A percentile compares a stretch with the other conserved stretches of the same genome.
These are phyloP conservation scores for Drosophila ironensis DNA, from an alignment of 1,140 invertebrate species.

Conservation along the genomic window DNA sequence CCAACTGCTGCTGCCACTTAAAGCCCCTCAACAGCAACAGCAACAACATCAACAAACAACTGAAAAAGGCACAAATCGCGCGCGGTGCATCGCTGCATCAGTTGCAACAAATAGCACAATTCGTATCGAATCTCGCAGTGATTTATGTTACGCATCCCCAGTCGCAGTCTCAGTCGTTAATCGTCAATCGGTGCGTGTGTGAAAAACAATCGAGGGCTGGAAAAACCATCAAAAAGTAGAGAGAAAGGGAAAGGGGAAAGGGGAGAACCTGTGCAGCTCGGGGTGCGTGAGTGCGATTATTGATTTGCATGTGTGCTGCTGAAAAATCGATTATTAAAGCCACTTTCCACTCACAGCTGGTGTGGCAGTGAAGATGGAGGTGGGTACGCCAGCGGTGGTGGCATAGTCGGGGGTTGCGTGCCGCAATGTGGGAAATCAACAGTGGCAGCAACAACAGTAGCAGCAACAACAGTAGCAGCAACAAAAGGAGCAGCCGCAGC, in stretches of 20 bases:
- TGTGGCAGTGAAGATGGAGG: slow-evolving; percentile 26
- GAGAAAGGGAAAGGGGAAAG: not conserved
- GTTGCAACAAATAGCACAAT: too few relatives aligned
- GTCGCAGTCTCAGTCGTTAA: too few relatives aligned
- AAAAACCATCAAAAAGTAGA: not conserved
- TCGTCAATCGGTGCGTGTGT: not conserved
- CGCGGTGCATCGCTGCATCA: slow-evolving; percentile 9
- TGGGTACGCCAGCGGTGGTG: slow-evolving; percentile 19
- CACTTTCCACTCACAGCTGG: slow-evolving; percentile 62
- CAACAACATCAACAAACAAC: not conserved
- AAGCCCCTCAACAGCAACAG: too few relatives aligned
- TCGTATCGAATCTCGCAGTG: too few relatives aligned
- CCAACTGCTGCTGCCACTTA: not conserved
- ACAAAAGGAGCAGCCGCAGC: slow-evolving; percentile 17
- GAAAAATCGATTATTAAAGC: slow-evolving; percentile 79
- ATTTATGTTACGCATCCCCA: too few relatives aligned
- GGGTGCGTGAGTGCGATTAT: slow-evolving; percentile 13
- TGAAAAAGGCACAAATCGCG: slow-evolving; percentile 11
- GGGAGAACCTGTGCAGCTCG: slow-evolving; percentile 5
- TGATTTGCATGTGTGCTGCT: slow-evolving; percentile 54
- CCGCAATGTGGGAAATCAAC: slow-evolving; percentile 67
- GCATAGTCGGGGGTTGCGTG: slow-evolving; percentile 62
- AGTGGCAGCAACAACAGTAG: slow-evolving; percentile 25
- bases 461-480: slow-evolving; percentile 27
- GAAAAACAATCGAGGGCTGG: not conserved